phyloP scores from a whole-genome alignment of 1,140 invertebrate species.

The Pentalonia nigronervosa region DNA sequence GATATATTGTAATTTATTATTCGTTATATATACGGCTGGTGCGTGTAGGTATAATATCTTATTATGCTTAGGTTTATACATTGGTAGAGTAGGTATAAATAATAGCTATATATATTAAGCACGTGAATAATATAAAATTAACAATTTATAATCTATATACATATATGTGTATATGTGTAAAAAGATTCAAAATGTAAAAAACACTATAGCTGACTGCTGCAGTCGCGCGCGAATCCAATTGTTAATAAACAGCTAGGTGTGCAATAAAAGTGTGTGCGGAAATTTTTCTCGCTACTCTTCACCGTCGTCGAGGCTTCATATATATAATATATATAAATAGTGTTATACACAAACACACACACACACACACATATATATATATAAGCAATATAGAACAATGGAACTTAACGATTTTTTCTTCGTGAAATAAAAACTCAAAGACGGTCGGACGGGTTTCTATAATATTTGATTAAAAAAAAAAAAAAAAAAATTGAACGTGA shows the following conservation, averaged over 20 bases:
- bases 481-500: slow-evolving; percentile 38
- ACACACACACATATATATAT: neutral
- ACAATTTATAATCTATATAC: neutral
- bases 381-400: neutral
- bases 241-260: slow-evolving; percentile 8
- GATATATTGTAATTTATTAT: neutral
- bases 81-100: neutral
- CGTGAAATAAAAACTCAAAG: slow-evolving; percentile 41
- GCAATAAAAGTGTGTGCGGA: neutral
- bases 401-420: slow-evolving; percentile 6
- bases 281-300: neutral
- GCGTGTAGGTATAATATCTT: neutral
- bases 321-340: neutral
- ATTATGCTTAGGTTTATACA: neutral
- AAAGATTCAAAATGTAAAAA: neutral
- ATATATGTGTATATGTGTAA: neutral
- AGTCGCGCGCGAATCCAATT: neutral
- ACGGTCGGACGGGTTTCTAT: slow-evolving; percentile 36
- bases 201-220: neutral
- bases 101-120: neutral
- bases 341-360: too few species aligned
- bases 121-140: neutral
- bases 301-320: neutral
- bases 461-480: slow-evolving; percentile 48
- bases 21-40: neutral